These are phyloP conservation scores for Dilophus febrilis DNA, from an alignment of 2,888 invertebrate genomes.

Conservation along the genomic window DNA sequence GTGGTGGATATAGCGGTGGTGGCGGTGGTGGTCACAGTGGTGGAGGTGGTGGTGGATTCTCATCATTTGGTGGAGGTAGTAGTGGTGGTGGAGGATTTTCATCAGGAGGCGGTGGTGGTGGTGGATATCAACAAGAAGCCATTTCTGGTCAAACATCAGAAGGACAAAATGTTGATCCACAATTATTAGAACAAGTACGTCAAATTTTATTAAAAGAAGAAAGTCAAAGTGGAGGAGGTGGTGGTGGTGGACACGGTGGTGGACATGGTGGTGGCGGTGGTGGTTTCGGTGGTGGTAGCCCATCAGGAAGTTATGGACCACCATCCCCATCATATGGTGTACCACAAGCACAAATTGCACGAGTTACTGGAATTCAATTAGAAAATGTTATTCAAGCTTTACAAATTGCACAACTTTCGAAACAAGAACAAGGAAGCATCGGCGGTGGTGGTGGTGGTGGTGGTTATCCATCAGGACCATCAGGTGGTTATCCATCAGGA, in stretches of 20 bases:
- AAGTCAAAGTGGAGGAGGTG: slow-evolving; percentile 38
- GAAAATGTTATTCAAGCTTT: slow-evolving; percentile 75
- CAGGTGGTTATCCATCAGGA: slow-evolving; percentile 32
- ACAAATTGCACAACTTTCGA: slow-evolving; percentile 73
- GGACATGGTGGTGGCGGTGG: slow-evolving; percentile 31
- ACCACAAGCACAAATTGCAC: slow-evolving; percentile 30
- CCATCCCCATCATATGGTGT: slow-evolving; percentile 52
- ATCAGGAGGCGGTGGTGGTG: slow-evolving; percentile 41
- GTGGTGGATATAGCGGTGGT: slow-evolving; percentile 39
- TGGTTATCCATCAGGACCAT: slow-evolving; percentile 21
- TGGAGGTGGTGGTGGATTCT: slow-evolving; percentile 31
- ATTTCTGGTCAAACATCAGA: slow-evolving; percentile 66
- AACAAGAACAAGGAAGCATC: slow-evolving; percentile 36
- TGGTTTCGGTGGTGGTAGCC: slow-evolving; percentile 34
- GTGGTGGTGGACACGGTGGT: slow-evolving; percentile 32
- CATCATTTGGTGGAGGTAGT: slow-evolving; percentile 22
- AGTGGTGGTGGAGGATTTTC: slow-evolving; percentile 25
- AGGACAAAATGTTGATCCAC: slow-evolving; percentile 64
- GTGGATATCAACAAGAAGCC: slow-evolving; percentile 59
- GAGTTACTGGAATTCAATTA: slow-evolving; percentile 69
- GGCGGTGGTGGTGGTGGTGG: slow-evolving; percentile 30
- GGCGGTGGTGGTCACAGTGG: slow-evolving; percentile 30
- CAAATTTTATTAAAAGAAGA: slow-evolving; percentile 74
- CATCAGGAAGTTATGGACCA: slow-evolving; percentile 47
- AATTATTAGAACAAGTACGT: slow-evolving; percentile 66